Conservation (phyloP, 2,797 vertebrate species). For the Buceros bicornis region DNA sequence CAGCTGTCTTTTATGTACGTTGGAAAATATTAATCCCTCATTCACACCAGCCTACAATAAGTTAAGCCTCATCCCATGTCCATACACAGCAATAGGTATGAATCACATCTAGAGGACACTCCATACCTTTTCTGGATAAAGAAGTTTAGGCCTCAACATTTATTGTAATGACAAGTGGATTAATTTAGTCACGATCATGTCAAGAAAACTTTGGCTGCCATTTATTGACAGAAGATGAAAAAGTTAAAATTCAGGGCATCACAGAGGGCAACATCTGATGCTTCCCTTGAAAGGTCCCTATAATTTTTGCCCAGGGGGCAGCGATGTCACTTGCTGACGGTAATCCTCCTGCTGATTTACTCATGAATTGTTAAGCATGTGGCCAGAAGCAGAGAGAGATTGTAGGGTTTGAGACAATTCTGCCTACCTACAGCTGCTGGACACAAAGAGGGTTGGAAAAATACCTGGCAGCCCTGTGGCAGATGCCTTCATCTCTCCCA, state of each 20-base stretch:
- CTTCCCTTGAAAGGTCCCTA: background rate
- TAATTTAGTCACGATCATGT: background rate
- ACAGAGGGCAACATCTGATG: rapidly evolving
- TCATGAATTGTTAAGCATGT: background rate
- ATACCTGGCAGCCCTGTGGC: rapidly evolving
- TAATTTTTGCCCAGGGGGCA: background rate
- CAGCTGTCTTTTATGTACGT: background rate
- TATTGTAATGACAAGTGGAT: background rate
- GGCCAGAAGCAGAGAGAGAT: background rate
- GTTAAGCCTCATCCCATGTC: background rate
- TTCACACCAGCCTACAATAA: background rate
- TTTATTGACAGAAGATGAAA: background rate
- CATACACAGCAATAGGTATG: background rate
- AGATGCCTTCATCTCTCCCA: background rate
- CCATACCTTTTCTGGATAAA: background rate
- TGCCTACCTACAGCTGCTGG: background rate
- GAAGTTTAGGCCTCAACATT: background rate
- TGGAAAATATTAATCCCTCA: background rate
- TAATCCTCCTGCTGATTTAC: background rate
- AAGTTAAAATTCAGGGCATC: background rate
- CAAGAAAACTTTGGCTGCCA: background rate
- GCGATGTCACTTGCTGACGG: background rate
- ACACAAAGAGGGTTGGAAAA: background rate
- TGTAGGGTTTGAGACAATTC: background rate
- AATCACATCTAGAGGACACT: rapidly evolving